Percentiles rank a stretch among this genome's conserved stretches.
Evolutionary conservation across 2,888 invertebrate species (phyloP).

Genomic region (Drosophila suboccidentalis): DNA sequence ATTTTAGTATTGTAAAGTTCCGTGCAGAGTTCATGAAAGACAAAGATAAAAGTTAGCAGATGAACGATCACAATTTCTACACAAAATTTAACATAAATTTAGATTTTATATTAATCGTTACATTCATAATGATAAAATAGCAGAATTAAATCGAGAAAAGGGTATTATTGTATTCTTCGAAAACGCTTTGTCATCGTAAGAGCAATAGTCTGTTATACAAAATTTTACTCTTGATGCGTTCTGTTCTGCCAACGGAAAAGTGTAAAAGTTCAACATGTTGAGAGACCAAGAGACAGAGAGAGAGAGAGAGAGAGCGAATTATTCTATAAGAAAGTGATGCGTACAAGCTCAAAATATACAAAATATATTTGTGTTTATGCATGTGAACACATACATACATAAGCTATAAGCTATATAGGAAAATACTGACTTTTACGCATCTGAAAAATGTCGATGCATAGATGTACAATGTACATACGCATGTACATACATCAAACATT

Average conservation of each 20-base stretch:
- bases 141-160: conserved; percentile 16
- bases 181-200: conserved; percentile 73
- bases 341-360: conserved; percentile 34
- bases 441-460: no score
- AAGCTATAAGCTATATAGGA: not conserved
- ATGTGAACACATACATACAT: conserved; percentile 1
- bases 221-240: conserved; percentile 59
- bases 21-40: not conserved
- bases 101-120: not conserved
- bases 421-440: no score
- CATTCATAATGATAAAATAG: not conserved
- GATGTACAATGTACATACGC: not conserved
- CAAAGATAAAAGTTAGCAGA: not conserved
- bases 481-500: conserved; percentile 1
- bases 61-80: not conserved
- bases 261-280: conserved; percentile 70
- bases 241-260: conserved; percentile 58
- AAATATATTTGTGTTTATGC: not conserved
- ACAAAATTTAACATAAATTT: not conserved
- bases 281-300: conserved; percentile 7
- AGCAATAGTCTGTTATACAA: conserved; percentile 77
- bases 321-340: conserved; percentile 39
- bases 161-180: conserved; percentile 54
- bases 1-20: not conserved
- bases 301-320: conserved; percentile 10